Evolutionary conservation across 2,113 vertebrate genomes (phyloP), one percentile per base, ranked within the genome.

Genomic region (Oreochromis niloticus): DNA sequence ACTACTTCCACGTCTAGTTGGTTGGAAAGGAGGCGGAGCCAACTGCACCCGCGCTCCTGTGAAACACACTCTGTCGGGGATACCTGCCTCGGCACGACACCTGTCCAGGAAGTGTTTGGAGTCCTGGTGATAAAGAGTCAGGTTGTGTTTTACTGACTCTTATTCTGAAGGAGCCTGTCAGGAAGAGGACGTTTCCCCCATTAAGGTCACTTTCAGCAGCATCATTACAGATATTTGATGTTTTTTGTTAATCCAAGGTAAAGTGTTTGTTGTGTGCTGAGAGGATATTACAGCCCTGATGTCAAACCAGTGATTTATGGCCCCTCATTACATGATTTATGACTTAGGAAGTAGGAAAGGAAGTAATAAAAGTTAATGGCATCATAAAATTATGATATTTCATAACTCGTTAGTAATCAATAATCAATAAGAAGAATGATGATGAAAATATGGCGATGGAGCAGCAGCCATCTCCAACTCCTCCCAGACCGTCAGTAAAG

Each of bases 31-130:
- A 59, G 56, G 56, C 2, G 24, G 24, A 9, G 24, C 7, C 24
- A 59, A 59, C 13, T 59, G 56, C 1, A 59, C 24, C 56, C 32
- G 6, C 7, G 1, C 0, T 59, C 7, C 57, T 5, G 22, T 32
- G 5, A 61, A 61, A 61, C 57, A 4, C 57, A 0, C 14, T 59
- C 3, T 6, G 27, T 61, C 0, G 14, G 57, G 57, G 14, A 10
- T 61, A 61, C 4, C 57, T 61, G 27, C 57, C 27, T 61, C 3
- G 0, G 0, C 14, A 61, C 1, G 14, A 17, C 57, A 61, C 57
- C 57, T 61, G 57, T 4, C 4, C 27, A 59, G 2, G 27, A 17
- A 59, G 56, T 59, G 27, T 32, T 59, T 27, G 56, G 4, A 59
- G 56, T 32, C 27, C 2, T 32, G 57, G 14, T 17, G 27, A 61